These are phyloP conservation scores for Lysandra bellargus DNA, from an alignment of 2,888 invertebrate genomes.

Conservation along the genomic window DNA sequence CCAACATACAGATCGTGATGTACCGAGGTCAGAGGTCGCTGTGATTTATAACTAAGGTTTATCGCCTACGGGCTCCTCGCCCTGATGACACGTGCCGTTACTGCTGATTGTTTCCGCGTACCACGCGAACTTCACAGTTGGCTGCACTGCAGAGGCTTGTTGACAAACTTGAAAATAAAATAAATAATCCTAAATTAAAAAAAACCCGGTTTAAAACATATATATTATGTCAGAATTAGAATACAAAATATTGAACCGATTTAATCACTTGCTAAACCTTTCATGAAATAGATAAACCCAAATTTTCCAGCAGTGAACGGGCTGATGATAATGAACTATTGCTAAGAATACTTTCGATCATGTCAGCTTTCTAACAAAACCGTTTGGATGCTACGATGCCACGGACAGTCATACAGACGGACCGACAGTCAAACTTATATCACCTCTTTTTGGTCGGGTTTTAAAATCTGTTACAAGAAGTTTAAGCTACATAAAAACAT, in stretches of 20 bases:
- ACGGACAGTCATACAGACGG: background rate
- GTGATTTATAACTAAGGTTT: conserved; percentile 11
- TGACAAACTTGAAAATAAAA: background rate
- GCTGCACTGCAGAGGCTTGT: background rate
- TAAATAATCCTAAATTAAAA: background rate
- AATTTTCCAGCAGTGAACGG: background rate
- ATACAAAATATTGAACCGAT: too few species aligned
- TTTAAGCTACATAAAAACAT: too few species aligned
- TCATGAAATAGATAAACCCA: too few species aligned
- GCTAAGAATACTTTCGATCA: background rate
- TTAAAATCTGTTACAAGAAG: too few species aligned
- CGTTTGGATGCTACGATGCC: too few species aligned
- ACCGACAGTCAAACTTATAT: too few species aligned
- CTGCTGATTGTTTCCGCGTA: conserved; percentile 35
- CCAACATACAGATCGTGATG: conserved; percentile 18
- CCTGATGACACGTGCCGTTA: conserved; percentile 32
- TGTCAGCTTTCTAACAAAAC: too few species aligned
- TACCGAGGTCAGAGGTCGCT: background rate
- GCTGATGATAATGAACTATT: background rate
- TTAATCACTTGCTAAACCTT: too few species aligned
- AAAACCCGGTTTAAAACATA: too few species aligned
- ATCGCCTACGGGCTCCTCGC: conserved; percentile 19
- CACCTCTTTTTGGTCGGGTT: background rate
- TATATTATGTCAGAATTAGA: too few species aligned
- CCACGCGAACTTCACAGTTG: background rate